These are phyloP conservation scores for Drosophila persimilis DNA, from an alignment of 1,140 invertebrate genomes.

Conservation along the genomic window DNA sequence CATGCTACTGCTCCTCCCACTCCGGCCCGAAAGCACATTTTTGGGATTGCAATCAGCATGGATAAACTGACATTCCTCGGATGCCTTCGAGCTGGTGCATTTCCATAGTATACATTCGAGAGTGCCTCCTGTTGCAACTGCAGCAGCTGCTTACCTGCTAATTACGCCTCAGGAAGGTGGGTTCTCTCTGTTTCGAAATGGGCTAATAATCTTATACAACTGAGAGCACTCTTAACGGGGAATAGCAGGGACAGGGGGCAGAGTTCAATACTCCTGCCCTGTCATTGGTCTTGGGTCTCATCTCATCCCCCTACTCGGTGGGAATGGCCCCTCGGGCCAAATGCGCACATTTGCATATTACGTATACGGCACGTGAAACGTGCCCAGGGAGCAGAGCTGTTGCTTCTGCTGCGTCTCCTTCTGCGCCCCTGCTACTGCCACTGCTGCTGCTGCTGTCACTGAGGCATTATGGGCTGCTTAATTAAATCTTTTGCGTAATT, in stretches of 20 bases:
- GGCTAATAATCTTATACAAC: slow-evolving; percentile 38
- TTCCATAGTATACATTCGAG: slow-evolving; percentile 24
- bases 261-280: slow-evolving; percentile 28
- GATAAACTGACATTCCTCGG: too few relatives aligned
- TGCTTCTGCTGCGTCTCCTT: slow-evolving; percentile 2
- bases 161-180: slow-evolving; percentile 21
- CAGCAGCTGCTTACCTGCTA: slow-evolving; percentile 9
- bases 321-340: slow-evolving; percentile 20
- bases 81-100: slow-evolving; percentile 2
- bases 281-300: slow-evolving; percentile 1
- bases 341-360: slow-evolving; percentile 72
- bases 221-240: slow-evolving; percentile 13
- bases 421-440: background rate
- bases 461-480: slow-evolving; percentile 62
- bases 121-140: slow-evolving; percentile 1
- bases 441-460: slow-evolving; percentile 37
- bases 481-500: slow-evolving; percentile 80
- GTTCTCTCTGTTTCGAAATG: slow-evolving; percentile 15
- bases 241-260: too few relatives aligned
- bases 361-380: slow-evolving; percentile 71
- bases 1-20: too few relatives aligned
- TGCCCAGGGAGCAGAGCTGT: slow-evolving; percentile 35
- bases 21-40: too few relatives aligned
- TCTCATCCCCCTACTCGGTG: slow-evolving; percentile 15
- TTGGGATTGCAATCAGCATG: too few relatives aligned